Conservation (phyloP, 1,140 invertebrate genomes). For the Thrips palmi region DNA sequence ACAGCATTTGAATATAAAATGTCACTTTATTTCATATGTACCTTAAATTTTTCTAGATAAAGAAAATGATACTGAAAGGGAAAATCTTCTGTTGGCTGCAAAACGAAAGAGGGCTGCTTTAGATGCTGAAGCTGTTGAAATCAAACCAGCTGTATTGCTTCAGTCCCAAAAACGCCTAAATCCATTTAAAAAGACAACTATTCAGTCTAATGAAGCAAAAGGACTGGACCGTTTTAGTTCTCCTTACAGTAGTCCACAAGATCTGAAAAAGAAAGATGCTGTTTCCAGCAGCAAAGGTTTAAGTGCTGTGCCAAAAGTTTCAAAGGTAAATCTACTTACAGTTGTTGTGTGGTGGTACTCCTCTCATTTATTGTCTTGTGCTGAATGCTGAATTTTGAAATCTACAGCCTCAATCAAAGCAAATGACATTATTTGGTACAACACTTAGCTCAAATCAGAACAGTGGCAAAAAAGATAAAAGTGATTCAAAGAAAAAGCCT, state of each 20-base stretch:
- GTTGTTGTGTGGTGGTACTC: not conserved
- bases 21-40: too few species aligned
- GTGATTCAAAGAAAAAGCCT: slow-evolving; percentile 13
- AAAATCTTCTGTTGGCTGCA: too few species aligned
- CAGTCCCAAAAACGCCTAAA: slow-evolving; percentile 1
- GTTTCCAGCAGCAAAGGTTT: too few species aligned
- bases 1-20: too few species aligned
- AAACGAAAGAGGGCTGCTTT: slow-evolving; percentile 9
- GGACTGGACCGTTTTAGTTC: too few species aligned
- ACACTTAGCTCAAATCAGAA: not conserved
- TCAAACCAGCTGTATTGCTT: too few species aligned
- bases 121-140: slow-evolving; percentile 9
- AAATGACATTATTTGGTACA: not conserved
- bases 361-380: not conserved
- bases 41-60: slow-evolving; percentile 8
- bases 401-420: slow-evolving; percentile 1
- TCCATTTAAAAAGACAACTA: slow-evolving; percentile 14
- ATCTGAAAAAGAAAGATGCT: too few species aligned
- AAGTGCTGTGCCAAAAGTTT: too few species aligned
- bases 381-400: slow-evolving; percentile 3
- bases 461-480: not conserved
- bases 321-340: not conserved
- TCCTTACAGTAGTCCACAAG: too few species aligned
- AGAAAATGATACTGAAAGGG: slow-evolving; percentile 13
- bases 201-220: too few species aligned